Percentiles rank a stretch among this genome's conserved stretches.
phyloP scores from a whole-genome alignment of 2,113 vertebrate species.

The Xyrauchen texanus region DNA sequence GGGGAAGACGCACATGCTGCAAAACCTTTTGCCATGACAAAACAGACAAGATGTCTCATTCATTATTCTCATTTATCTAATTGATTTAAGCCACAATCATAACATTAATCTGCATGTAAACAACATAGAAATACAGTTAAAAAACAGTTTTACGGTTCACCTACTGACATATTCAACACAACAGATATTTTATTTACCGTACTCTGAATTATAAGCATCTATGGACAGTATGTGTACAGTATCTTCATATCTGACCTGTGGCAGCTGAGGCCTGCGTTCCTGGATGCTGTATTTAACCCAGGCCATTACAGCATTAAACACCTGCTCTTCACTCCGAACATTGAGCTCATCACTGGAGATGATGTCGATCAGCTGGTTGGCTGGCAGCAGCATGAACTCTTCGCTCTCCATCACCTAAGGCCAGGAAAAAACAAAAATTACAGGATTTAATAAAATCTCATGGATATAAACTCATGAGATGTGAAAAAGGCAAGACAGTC shows the following conservation, averaged over 20 bases:
- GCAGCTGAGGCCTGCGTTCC: conserved; percentile 91
- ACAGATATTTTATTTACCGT: too few relatives aligned
- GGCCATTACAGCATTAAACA: conserved; percentile 97
- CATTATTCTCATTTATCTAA: not conserved
- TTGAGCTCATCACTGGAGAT: conserved; percentile 98
- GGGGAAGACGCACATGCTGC: conserved; percentile 91
- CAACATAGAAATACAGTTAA: not conserved
- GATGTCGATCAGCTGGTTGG: conserved; percentile 97
- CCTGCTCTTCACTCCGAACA: conserved; percentile 96
- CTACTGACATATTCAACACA: too few relatives aligned
- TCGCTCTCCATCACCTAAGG: conserved; percentile 97
- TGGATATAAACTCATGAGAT: too few relatives aligned
- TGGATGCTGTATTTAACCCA: conserved; percentile 99
- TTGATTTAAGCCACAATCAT: not conserved
- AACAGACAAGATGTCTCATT: not conserved
- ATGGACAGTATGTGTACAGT: not conserved
- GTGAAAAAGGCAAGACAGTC: too few relatives aligned
- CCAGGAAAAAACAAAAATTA: not conserved
- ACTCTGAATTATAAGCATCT: not conserved
- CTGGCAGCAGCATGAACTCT: conserved; percentile 97
- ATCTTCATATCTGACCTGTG: conserved; percentile 79
- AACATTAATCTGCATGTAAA: not conserved
- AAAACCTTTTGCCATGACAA: conserved; percentile 78
- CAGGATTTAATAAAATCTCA: not conserved
- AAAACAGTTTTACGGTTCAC: not conserved